phyloP scores from a whole-genome alignment of 2,888 invertebrate species.

The Sphaerophoria rueppellii region DNA sequence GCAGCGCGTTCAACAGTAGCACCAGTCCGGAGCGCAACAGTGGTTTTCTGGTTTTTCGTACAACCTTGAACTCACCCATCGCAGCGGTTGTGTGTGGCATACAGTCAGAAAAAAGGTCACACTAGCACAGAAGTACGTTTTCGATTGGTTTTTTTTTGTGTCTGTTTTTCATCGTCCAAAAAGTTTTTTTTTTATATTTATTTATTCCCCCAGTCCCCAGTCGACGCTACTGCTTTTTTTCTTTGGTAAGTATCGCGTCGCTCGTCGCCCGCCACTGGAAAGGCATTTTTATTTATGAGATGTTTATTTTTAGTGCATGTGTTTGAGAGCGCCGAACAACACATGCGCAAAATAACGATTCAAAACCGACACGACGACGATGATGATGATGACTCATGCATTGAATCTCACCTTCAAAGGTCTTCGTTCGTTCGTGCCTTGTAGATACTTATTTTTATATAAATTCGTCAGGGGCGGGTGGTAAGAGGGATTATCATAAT shows the following conservation, averaged over 20 bases:
- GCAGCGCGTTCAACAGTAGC: constrained; percentile 45
- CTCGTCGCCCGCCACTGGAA: constrained; percentile 33
- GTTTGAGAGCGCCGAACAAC: constrained; percentile 62
- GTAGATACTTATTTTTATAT: constrained; percentile 11
- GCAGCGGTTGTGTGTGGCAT: constrained; percentile 32
- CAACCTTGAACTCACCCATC: constrained; percentile 69
- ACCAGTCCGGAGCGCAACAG: constrained; percentile 50
- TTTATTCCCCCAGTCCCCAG: constrained; percentile 22
- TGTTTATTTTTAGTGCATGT: constrained; percentile 72
- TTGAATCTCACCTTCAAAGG: constrained; percentile 73
- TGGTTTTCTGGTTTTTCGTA: constrained; percentile 50
- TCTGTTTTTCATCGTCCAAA: constrained; percentile 36
- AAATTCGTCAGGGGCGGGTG: constrained; percentile 1
- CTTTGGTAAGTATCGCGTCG: too few species aligned
- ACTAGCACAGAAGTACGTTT: constrained; percentile 68
- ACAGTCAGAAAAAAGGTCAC: constrained; percentile 68
- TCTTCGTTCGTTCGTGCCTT: constrained; percentile 53
- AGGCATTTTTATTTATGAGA: constrained; percentile 72
- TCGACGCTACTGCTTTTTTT: constrained; percentile 1
- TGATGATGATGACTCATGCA: constrained; percentile 66
- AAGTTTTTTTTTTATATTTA: constrained; percentile 17
- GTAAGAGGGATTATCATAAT: constrained; percentile 33
- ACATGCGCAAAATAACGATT: constrained; percentile 70
- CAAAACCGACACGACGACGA: background rate
- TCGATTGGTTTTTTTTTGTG: constrained; percentile 43